Percentiles rank a stretch among this genome's conserved stretches.
Conservation (phyloP, 2,888 invertebrate genomes). For the Cistogaster globosa region DNA sequence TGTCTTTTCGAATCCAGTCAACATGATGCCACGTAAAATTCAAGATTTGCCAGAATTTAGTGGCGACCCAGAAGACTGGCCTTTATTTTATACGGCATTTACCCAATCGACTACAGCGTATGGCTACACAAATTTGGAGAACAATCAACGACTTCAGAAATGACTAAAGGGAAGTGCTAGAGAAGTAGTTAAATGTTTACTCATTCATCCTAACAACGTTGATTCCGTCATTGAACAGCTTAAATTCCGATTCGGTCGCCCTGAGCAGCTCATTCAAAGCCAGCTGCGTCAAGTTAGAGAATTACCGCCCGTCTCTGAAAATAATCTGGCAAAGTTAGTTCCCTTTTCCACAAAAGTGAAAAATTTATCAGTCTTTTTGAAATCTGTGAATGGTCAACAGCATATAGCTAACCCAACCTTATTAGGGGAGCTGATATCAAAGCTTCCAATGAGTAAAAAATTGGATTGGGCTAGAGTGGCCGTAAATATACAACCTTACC, state of each 20-base stretch:
- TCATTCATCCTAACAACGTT: conserved; percentile 55
- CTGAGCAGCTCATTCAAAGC: conserved; percentile 55
- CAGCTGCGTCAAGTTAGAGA: conserved; percentile 28
- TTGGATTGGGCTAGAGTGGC: conserved; percentile 25
- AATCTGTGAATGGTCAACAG: too few species aligned
- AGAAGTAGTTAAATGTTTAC: conserved; percentile 39
- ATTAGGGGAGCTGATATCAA: too few species aligned
- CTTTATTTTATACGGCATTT: conserved; percentile 32
- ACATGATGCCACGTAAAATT: conserved; percentile 46
- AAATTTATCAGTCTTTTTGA: too few species aligned
- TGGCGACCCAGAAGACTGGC: conserved; percentile 59
- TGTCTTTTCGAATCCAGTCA: too few species aligned
- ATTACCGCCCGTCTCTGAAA: too few species aligned
- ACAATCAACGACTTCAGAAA: conserved; percentile 50
- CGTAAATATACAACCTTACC: neutral
- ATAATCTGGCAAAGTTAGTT: too few species aligned
- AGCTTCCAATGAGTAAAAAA: too few species aligned
- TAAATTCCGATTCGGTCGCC: conserved; percentile 35
- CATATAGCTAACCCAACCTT: too few species aligned
- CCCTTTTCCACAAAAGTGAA: too few species aligned
- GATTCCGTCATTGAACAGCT: conserved; percentile 38
- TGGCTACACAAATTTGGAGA: conserved; percentile 34
- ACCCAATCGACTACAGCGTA: conserved; percentile 9
- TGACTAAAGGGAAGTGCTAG: conserved; percentile 37
- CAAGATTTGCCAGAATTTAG: conserved; percentile 58